phyloP scores from a whole-genome alignment of 2,797 vertebrate genomes.

The Sebastes iracundus region DNA sequence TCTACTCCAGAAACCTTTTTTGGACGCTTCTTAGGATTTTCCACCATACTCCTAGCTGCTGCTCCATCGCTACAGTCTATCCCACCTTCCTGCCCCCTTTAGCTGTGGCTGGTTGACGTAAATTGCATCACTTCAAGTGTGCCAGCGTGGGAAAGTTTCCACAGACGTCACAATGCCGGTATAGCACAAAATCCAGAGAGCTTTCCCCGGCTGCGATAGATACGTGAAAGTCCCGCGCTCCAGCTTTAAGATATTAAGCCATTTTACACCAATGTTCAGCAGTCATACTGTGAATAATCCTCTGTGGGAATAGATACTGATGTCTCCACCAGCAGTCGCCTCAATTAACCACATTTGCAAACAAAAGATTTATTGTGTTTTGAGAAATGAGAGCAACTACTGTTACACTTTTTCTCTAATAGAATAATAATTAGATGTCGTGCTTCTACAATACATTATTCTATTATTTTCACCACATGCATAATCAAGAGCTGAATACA shows the following conservation, averaged over 20 bases:
- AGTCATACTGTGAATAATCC: neutral
- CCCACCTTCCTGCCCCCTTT: neutral
- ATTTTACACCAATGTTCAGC: neutral
- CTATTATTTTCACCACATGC: slow-evolving; percentile 9
- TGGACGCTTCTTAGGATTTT: neutral
- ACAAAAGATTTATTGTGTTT: neutral
- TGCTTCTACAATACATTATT: neutral
- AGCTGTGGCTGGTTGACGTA: neutral
- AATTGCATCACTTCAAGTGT: too few relatives aligned
- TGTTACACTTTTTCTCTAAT: neutral
- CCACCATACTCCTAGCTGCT: neutral
- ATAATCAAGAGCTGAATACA: neutral
- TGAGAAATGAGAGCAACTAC: neutral
- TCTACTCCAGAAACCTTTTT: neutral
- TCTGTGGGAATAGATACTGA: neutral
- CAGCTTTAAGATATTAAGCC: neutral
- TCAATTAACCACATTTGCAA: neutral
- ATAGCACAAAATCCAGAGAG: neutral
- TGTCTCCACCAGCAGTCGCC: neutral
- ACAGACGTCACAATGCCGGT: too few relatives aligned
- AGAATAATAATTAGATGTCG: slow-evolving; percentile 13
- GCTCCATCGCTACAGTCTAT: neutral
- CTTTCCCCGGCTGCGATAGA: too few relatives aligned
- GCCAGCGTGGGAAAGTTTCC: neutral
- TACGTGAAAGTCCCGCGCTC: neutral